Evolutionary conservation across 2,113 vertebrate genomes (phyloP).

Genomic region (Coreoperca whiteheadi): DNA sequence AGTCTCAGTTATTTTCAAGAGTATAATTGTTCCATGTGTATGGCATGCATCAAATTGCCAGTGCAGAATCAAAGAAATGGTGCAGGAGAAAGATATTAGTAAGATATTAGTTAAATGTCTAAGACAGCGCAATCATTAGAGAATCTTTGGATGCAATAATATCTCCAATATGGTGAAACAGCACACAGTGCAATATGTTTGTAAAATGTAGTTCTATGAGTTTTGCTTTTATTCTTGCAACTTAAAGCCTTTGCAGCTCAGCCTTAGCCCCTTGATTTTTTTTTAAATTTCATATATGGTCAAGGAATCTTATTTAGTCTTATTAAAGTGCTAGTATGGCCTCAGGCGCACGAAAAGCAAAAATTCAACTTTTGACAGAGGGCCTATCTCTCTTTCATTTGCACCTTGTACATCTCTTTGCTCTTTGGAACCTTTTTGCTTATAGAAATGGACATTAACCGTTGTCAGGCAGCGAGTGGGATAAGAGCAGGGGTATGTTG

Average conservation of each 20-base stretch:
- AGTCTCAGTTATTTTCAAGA: slow-evolving; percentile 61
- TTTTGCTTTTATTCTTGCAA: slow-evolving; percentile 32
- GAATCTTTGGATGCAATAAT: slow-evolving; percentile 9
- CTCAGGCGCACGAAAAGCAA: slow-evolving; percentile 28
- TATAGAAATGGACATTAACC: slow-evolving; percentile 48
- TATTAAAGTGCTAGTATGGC: slow-evolving; percentile 32
- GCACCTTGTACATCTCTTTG: slow-evolving; percentile 47
- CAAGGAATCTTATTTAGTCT: slow-evolving; percentile 45
- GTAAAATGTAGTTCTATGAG: slow-evolving; percentile 7
- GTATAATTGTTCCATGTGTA: slow-evolving; percentile 64
- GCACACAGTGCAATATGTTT: background rate
- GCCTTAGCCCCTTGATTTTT: background rate
- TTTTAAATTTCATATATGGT: slow-evolving; percentile 22
- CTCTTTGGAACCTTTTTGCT: slow-evolving; percentile 28
- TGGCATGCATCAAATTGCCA: slow-evolving; percentile 25
- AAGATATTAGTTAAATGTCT: slow-evolving; percentile 26
- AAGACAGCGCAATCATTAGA: slow-evolving; percentile 11
- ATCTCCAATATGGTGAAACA: slow-evolving; percentile 15
- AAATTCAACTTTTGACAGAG: slow-evolving; percentile 36
- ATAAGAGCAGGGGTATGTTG: slow-evolving; percentile 51
- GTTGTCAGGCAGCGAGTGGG: slow-evolving; percentile 36
- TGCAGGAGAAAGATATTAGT: slow-evolving; percentile 23
- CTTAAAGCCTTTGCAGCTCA: slow-evolving; percentile 35
- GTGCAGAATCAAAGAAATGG: slow-evolving; percentile 25
- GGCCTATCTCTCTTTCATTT: slow-evolving; percentile 53